These are phyloP conservation scores for Gnatocerus cornutus DNA, from an alignment of 2,888 invertebrate genomes.

Conservation along the genomic window DNA sequence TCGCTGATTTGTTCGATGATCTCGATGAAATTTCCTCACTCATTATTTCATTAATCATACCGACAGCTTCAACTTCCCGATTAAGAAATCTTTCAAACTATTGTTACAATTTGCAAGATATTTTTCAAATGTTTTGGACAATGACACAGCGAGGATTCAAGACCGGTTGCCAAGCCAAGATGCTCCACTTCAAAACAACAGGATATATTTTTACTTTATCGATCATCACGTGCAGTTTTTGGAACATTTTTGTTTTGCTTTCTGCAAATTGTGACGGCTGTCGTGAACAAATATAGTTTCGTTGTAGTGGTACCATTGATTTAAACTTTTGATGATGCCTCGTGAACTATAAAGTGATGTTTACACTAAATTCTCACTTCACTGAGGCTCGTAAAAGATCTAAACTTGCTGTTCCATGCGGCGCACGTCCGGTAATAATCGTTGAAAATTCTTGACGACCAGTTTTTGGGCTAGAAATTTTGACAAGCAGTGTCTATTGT, in stretches of 20 bases:
- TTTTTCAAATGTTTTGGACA: conserved; percentile 9
- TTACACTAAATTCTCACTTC: too few relatives aligned
- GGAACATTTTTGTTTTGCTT: conserved; percentile 1
- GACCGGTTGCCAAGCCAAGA: conserved; percentile 3
- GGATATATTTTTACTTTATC: conserved; percentile 1
- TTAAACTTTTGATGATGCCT: too few relatives aligned
- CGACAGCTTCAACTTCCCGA: conserved; percentile 6
- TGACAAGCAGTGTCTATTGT: conserved; percentile 16
- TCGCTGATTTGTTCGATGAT: conserved; percentile 26
- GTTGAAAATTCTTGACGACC: not conserved
- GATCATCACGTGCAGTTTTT: conserved; percentile 1
- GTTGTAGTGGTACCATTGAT: too few relatives aligned
- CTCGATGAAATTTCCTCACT: conserved; percentile 12
- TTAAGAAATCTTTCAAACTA: conserved; percentile 11
- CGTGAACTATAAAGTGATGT: too few relatives aligned
- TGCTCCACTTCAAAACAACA: not conserved
- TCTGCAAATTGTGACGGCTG: not conserved
- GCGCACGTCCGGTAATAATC: conserved; percentile 2
- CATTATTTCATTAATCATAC: not conserved
- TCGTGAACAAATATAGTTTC: not conserved
- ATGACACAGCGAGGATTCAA: not conserved
- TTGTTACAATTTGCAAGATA: conserved; percentile 1
- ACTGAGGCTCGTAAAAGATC: not conserved
- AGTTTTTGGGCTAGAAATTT: conserved; percentile 18
- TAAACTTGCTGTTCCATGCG: not conserved